These are phyloP conservation scores for Tethya wilhelma DNA, from an alignment of 37 sponge, comb jelly and placozoan genomes.

Conservation along the genomic window DNA sequence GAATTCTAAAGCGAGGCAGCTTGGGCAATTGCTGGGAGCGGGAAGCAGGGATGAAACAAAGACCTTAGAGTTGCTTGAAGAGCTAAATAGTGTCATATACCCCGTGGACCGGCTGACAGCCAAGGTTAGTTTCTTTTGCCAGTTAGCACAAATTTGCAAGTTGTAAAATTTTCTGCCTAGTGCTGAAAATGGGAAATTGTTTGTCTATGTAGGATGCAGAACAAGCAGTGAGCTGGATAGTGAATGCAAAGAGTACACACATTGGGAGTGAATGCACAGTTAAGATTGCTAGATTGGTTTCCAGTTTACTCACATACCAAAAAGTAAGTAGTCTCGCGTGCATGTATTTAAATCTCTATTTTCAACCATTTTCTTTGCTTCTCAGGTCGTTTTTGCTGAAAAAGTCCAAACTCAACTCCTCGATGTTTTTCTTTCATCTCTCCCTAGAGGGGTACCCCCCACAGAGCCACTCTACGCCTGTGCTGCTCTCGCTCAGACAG, in stretches of 20 bases:
- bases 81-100: conserved; percentile 10
- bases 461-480: conserved; percentile 53
- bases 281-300: conserved; percentile 19
- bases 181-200: neutral
- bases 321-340: neutral
- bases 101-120: conserved; percentile 15
- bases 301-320: conserved; percentile 17
- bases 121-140: conserved; percentile 1
- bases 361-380: neutral
- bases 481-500: conserved; percentile 25
- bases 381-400: conserved; percentile 1
- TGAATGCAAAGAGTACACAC: neutral
- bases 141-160: neutral
- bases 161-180: neutral
- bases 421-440: neutral
- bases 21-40: neutral
- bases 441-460: conserved; percentile 4
- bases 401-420: conserved; percentile 1
- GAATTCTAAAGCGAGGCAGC: neutral
- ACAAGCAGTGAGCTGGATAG: neutral
- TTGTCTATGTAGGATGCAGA: neutral
- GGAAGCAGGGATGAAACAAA: neutral
- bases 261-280: neutral
- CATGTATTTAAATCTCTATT: neutral
- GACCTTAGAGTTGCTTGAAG: neutral